Conservation (phyloP, 2,113 vertebrate genomes). For the Alexandromys fortis region DNA sequence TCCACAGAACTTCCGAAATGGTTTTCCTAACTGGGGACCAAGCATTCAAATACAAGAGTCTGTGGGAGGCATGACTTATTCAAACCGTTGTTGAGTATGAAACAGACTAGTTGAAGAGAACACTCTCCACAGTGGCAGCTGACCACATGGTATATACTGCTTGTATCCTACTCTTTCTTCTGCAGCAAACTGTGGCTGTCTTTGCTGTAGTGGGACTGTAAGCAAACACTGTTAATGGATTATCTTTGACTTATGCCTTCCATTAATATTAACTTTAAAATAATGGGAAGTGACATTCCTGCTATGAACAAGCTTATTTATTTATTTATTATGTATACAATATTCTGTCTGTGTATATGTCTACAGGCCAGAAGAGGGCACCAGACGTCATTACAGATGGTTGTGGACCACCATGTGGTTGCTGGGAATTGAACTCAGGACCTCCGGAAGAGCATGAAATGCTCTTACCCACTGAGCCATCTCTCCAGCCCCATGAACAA, state of each 20-base stretch:
- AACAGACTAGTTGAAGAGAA: background rate
- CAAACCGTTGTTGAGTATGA: background rate
- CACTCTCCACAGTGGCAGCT: background rate
- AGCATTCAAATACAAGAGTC: background rate
- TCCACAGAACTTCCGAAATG: background rate
- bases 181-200: background rate
- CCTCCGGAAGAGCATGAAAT: no score
- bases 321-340: no score
- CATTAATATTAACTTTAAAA: constrained; percentile 29
- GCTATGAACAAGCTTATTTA: background rate
- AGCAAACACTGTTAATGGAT: background rate
- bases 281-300: background rate
- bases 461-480: no score
- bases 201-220: background rate
- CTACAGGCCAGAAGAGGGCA: no score
- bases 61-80: no score
- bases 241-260: background rate
- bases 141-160: background rate
- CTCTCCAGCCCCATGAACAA: background rate
- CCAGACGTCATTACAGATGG: no score
- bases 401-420: no score
- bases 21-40: background rate
- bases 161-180: background rate
- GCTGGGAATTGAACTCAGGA: no score
- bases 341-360: no score